phyloP scores from a whole-genome alignment of 2,888 invertebrate genomes.

The Pollenia amentaria region DNA sequence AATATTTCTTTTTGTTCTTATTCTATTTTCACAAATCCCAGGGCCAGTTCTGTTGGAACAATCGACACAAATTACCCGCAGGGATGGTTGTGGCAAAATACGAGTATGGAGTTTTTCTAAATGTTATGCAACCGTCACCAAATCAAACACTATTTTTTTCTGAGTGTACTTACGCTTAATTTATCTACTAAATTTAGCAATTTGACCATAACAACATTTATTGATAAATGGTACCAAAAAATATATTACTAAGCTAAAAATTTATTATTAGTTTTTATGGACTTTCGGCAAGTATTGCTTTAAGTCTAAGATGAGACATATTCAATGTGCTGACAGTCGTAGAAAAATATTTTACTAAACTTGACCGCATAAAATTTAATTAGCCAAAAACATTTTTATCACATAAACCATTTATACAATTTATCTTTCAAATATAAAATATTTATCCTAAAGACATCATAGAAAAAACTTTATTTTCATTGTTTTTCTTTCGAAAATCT shows the following conservation, averaged over 20 bases:
- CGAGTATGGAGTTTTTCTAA: no score
- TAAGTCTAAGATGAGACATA: not conserved
- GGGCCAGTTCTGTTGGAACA: no score
- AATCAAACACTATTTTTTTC: not conserved
- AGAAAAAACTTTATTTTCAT: no score
- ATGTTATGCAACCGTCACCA: not conserved
- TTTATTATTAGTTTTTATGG: not conserved
- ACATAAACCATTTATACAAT: not conserved
- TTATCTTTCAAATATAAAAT: no score
- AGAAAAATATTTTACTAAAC: not conserved
- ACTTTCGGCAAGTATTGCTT: not conserved
- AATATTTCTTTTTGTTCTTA: no score
- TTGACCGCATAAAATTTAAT: constrained; percentile 46
- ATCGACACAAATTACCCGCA: no score
- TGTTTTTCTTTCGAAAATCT: no score
- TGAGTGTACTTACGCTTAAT: not conserved
- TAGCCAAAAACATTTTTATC: constrained; percentile 47
- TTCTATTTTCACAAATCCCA: no score
- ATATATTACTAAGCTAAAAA: not conserved
- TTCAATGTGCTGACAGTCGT: constrained; percentile 5
- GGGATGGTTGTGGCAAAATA: no score
- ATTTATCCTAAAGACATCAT: no score
- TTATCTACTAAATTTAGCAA: constrained; percentile 1
- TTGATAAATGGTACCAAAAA: not conserved
- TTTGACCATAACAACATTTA: not conserved